These are phyloP conservation scores for Hippocampus comes DNA, from an alignment of 2,113 vertebrate genomes.

Conservation along the genomic window DNA sequence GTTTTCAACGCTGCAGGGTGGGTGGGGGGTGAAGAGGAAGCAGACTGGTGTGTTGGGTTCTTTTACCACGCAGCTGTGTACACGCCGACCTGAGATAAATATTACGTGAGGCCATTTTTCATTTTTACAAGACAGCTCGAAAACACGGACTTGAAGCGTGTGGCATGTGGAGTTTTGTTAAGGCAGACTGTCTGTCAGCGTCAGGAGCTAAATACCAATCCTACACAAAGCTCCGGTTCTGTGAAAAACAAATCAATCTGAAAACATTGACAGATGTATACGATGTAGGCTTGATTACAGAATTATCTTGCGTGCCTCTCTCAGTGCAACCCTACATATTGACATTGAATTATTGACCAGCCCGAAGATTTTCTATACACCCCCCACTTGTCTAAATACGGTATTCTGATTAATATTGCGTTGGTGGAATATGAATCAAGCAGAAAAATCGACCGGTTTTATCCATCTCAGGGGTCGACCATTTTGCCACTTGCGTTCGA, in stretches of 20 bases:
- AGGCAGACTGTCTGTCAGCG: neutral
- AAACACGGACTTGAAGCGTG: conserved; percentile 2
- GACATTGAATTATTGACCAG: too few relatives aligned
- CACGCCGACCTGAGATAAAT: neutral
- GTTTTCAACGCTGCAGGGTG: conserved; percentile 1
- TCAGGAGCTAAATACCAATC: neutral
- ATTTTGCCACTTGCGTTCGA: too few relatives aligned
- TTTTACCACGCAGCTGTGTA: neutral
- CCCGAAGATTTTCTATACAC: too few relatives aligned
- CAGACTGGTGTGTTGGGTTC: conserved; percentile 25
- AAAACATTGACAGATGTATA: neutral
- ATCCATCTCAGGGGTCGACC: too few relatives aligned
- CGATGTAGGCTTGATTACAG: neutral
- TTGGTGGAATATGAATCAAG: too few relatives aligned
- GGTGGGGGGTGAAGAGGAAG: conserved; percentile 9
- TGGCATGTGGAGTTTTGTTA: neutral
- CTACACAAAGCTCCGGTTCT: neutral
- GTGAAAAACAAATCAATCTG: neutral
- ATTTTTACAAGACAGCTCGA: conserved; percentile 4
- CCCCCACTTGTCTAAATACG: too few relatives aligned
- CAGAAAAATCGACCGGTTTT: too few relatives aligned
- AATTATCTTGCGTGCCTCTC: neutral
- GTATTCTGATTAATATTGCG: too few relatives aligned
- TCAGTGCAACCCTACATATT: neutral
- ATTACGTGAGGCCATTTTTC: conserved; percentile 5